phyloP scores from a whole-genome alignment of 2,113 vertebrate species.

The Arvicanthis niloticus region DNA sequence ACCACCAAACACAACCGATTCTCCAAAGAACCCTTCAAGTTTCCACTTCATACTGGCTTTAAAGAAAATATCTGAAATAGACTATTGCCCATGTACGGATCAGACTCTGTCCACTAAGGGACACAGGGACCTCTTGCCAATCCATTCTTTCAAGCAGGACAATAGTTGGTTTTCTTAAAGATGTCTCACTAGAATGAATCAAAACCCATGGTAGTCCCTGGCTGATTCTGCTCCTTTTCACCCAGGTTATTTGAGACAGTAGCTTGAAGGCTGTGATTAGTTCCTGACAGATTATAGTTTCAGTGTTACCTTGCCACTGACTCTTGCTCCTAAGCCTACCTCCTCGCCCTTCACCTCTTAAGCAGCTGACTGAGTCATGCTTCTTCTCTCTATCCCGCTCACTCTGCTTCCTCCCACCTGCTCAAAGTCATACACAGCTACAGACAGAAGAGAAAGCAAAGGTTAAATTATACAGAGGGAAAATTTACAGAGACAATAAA shows the following conservation, averaged over 20 bases:
- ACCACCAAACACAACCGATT: too few relatives aligned
- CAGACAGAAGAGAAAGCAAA: background rate
- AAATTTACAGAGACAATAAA: background rate
- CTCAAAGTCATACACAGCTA: background rate
- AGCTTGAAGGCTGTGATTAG: background rate
- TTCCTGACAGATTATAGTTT: background rate
- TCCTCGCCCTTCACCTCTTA: background rate
- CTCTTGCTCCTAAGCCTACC: background rate
- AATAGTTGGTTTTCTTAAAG: background rate
- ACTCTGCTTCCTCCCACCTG: background rate
- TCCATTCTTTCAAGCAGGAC: background rate
- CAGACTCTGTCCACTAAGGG: background rate
- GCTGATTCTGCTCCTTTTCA: background rate
- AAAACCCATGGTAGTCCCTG: background rate
- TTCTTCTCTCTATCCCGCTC: accelerated
- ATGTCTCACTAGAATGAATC: background rate
- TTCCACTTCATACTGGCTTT: background rate
- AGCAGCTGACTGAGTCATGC: background rate
- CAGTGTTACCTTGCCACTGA: background rate
- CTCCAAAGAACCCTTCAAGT: too few relatives aligned
- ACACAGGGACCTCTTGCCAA: background rate
- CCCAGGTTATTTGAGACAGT: background rate
- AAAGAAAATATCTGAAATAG: constrained; percentile 18
- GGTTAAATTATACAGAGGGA: background rate
- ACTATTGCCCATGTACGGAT: background rate